phyloP scores from a whole-genome alignment of 2,113 vertebrate species.

The Chloebia gouldiae region DNA sequence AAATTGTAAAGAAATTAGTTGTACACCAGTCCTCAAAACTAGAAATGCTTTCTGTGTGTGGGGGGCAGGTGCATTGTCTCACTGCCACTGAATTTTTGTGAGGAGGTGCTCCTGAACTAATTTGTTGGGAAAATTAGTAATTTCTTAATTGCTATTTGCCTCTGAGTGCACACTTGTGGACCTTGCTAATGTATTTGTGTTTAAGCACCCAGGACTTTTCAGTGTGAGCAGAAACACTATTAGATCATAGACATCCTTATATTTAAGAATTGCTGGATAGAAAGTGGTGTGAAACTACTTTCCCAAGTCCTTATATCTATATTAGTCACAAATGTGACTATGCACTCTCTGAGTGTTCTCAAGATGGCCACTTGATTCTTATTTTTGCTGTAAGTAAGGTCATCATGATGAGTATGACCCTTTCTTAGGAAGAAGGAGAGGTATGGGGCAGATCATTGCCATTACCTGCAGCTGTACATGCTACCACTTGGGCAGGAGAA shows the following conservation, averaged over 20 bases:
- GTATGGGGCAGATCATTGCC: not conserved
- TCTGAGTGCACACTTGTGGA: not conserved
- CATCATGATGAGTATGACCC: not conserved
- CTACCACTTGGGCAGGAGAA: not conserved
- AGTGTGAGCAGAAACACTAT: not conserved
- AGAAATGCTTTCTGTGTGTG: not conserved
- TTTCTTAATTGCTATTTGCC: not conserved
- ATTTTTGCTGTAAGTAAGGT: not conserved
- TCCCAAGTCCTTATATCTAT: not conserved
- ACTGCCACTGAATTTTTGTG: not conserved
- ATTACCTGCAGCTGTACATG: accelerated
- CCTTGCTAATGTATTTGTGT: not conserved
- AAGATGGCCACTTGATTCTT: not conserved
- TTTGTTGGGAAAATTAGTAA: not conserved
- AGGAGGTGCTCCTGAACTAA: not conserved
- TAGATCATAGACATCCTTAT: not conserved
- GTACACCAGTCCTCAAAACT: not conserved
- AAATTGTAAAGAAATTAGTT: not conserved
- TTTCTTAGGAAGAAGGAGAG: not conserved
- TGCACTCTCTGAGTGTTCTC: not conserved
- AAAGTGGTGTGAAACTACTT: not conserved
- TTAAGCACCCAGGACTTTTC: not conserved
- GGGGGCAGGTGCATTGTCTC: not conserved
- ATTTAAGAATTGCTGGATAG: not conserved
- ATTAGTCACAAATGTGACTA: not conserved